Base-by-base conservation (phyloP, 1,140 invertebrate genomes). In the Penaeus japonicus region DNA sequence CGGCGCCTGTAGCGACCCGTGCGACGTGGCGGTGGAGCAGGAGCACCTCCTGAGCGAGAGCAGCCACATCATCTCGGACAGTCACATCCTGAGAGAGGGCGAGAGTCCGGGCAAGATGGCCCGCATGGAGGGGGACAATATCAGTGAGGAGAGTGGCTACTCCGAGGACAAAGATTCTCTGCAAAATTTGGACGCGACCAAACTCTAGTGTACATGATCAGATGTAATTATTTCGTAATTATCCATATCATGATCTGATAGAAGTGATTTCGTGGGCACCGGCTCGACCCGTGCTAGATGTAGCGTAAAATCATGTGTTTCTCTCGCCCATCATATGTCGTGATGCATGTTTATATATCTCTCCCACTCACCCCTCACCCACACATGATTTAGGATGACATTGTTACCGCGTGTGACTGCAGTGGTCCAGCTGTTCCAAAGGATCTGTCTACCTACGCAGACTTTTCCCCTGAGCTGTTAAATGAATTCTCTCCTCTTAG, bases 121-220 rank as follows among this genome's bases (percentile, higher is more conserved):
- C n/a, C 27, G 75, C 24, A 54, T 87, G 47, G 89, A 91, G 20
- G 84, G 87, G 47, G 87, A 90, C 80, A 91, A 91, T 75, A 90
- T 89, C n/a, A 90, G 87, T 82, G 90, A 90, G 53, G 89, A 90
- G 57, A 91, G 87, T 85, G 85, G 87, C 15, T 90, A 89, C 30
- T 85, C 90, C 30, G 89, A 87, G 57, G 86, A 89, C 79, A 89
- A 91, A 65, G 90, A 89, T 30, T 88, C 79, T 17, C 53, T 87
- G 27, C 85, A 86, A 39, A 88, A 88, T 81, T 54, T 81, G 57
- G 47, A 83, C 47, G 81, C 81, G 39, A 83, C 81, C 55, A 83
- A 83, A 83, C 81, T 83, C 32, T 83, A 83, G 57, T 62, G 32
- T 20, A 55, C 35, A 12, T 83, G 55, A 62, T 27, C 15, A 15